Conservation (phyloP, 2,113 vertebrate species). For the Edolisoma coerulescens region DNA sequence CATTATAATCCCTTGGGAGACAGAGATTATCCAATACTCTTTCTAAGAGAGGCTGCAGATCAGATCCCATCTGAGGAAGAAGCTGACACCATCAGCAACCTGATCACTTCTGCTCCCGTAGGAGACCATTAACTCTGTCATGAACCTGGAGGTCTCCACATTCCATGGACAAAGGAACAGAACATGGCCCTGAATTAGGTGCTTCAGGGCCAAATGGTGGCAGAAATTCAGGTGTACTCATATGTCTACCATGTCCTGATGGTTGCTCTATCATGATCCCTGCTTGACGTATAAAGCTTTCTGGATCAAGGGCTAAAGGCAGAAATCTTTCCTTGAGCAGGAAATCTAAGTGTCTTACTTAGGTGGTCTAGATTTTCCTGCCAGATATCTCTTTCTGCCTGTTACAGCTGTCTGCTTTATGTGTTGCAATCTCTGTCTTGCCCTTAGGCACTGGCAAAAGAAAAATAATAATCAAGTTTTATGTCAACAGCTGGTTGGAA, state of each 20-base stretch:
- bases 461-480: constrained; percentile 20
- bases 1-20: background rate
- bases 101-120: background rate
- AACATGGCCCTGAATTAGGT: background rate
- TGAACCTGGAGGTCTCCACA: background rate
- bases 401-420: background rate
- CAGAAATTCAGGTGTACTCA: background rate
- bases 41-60: background rate
- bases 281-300: background rate
- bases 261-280: background rate
- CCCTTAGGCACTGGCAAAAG: background rate
- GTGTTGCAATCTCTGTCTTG: constrained; percentile 6
- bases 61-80: background rate
- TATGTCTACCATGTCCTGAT: background rate
- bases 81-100: background rate
- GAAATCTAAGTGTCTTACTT: background rate
- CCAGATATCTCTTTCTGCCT: background rate
- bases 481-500: background rate
- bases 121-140: background rate
- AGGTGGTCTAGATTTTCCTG: constrained; percentile 27
- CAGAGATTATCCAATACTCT: background rate
- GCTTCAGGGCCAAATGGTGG: background rate
- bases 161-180: background rate
- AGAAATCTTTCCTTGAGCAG: background rate
- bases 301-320: background rate